Base-by-base conservation (phyloP, 2,797 vertebrate genomes). In the Tangara arthus region DNA sequence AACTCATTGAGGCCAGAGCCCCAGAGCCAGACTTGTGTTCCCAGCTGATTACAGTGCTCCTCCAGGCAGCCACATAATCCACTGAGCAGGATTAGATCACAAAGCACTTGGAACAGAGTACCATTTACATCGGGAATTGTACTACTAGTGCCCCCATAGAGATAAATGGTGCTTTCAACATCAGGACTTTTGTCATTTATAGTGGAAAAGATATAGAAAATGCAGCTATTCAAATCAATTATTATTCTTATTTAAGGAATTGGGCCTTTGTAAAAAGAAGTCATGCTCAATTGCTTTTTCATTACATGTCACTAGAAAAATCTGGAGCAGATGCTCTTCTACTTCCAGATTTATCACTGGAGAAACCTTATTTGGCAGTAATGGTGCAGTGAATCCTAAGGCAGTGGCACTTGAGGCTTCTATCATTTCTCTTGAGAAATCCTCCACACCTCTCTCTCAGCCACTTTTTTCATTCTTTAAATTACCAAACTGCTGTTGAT, bases 1-100 rank as follows among this genome's bases (percentile, higher is more conserved):
- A 95, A 92, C 87, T 92, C 91, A 91, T 81, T 94, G 90, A 95
- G 90, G 73, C 86, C 75, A 69, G 23, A 63, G 82, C 32, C 63
- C 65, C 23, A 46, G 66, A 82, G 87, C 80, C 83, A 53, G 81
- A 53, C 70, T 68, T 37, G 72, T 90, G 93, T 53, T 91, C 82
- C 92, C 30, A 13, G 1, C 34, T 41, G 92, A 90, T 90, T 57
- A 53, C 92, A 88, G 82, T 2, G 32, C 80, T 96, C 80, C 95
- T 92, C 90, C 81, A 68, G 64, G 37, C 92, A 42, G 60, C 71
- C 83, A 64, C 46, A 24, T 80, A 82, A 95, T 89, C 89, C 81
- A 57, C 69, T 27, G 39, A 66, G 80, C 86, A 73, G 70, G 86
- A 92, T 93, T 94, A 92, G 88, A 14, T 73, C 92, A 83, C 72